A percentile compares a stretch with the other conserved stretches of the same genome.
Evolutionary conservation across 2,888 invertebrate genomes (phyloP).

Genomic region (Anthrax anthrax): DNA sequence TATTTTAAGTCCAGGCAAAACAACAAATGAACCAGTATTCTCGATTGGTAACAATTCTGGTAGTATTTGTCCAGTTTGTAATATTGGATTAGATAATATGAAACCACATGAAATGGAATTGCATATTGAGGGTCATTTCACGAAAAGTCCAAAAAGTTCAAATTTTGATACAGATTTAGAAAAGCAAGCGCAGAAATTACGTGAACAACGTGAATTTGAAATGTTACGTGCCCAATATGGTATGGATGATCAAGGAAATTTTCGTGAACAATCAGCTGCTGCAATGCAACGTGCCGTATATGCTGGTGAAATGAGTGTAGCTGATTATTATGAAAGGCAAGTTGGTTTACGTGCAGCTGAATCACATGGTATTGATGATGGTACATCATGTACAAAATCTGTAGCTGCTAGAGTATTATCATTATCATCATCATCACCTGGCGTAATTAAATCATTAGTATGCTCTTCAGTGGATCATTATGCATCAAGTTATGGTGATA

Average conservation of each 20-base stretch:
- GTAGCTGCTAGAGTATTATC: conserved; percentile 19
- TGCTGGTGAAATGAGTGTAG: conserved; percentile 71
- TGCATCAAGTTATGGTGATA: conserved; percentile 74
- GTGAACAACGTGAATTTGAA: conserved; percentile 71
- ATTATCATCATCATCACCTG: conserved; percentile 17
- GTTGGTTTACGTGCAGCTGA: conserved; percentile 61
- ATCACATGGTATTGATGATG: conserved; percentile 66
- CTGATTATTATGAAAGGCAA: conserved; percentile 72
- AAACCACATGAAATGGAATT: conserved; percentile 40
- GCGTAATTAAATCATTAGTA: conserved; percentile 49
- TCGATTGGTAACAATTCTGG: conserved; percentile 12
- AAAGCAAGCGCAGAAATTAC: conserved; percentile 52
- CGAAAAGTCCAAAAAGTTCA: conserved; percentile 18
- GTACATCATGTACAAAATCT: conserved; percentile 62
- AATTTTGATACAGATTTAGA: conserved; percentile 30
- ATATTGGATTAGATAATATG: conserved; percentile 31
- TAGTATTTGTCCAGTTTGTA: conserved; percentile 38
- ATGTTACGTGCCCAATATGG: conserved; percentile 70
- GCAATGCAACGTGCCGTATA: conserved; percentile 70
- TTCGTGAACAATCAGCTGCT: conserved; percentile 56
- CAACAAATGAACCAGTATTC: conserved; percentile 21
- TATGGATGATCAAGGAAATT: conserved; percentile 78
- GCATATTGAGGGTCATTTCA: conserved; percentile 76
- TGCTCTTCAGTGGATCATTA: conserved; percentile 77
- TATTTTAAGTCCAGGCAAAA: conserved; percentile 22